Evolutionary conservation across 2,888 invertebrate genomes (phyloP).

Genomic region (Ceramica pisi): DNA sequence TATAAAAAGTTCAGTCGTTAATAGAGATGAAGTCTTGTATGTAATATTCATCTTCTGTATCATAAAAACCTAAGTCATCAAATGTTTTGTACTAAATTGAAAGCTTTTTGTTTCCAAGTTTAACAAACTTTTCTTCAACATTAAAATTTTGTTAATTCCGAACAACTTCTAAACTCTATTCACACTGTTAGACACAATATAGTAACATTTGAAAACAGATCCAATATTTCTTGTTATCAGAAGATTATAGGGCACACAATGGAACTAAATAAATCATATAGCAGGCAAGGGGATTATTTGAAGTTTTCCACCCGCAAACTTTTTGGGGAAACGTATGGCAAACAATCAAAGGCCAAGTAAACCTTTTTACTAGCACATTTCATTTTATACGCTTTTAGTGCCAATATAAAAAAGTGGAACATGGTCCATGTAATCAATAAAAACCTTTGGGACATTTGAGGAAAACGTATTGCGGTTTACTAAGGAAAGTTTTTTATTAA

Average conservation of each 20-base stretch:
- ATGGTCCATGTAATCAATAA: slow-evolving; percentile 79
- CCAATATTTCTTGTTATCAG: slow-evolving; percentile 47
- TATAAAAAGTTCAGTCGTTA: slow-evolving; percentile 3
- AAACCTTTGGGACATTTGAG: slow-evolving; percentile 71
- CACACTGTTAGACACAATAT: not conserved
- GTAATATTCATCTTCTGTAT: slow-evolving; percentile 5
- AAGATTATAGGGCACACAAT: slow-evolving; percentile 62
- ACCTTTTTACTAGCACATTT: slow-evolving; percentile 81
- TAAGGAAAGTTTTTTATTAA: slow-evolving; percentile 51
- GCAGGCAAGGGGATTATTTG: slow-evolving; percentile 63
- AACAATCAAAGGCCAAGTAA: slow-evolving; percentile 84
- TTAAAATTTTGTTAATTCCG: not conserved
- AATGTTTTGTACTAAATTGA: slow-evolving; percentile 15
- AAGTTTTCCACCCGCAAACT: slow-evolving; percentile 63
- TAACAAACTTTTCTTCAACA: slow-evolving; percentile 2
- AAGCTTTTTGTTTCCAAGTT: slow-evolving; percentile 25
- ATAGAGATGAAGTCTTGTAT: slow-evolving; percentile 1
- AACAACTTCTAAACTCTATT: not conserved
- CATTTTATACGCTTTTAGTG: slow-evolving; percentile 78
- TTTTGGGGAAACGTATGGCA: slow-evolving; percentile 76
- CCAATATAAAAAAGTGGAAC: slow-evolving; percentile 76
- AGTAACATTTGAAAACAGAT: slow-evolving; percentile 6
- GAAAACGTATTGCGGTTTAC: slow-evolving; percentile 57
- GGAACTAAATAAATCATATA: slow-evolving; percentile 72
- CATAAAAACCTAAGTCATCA: slow-evolving; percentile 5